phyloP scores from a whole-genome alignment of 1,140 invertebrate genomes.

The Drosophila busckii region DNA sequence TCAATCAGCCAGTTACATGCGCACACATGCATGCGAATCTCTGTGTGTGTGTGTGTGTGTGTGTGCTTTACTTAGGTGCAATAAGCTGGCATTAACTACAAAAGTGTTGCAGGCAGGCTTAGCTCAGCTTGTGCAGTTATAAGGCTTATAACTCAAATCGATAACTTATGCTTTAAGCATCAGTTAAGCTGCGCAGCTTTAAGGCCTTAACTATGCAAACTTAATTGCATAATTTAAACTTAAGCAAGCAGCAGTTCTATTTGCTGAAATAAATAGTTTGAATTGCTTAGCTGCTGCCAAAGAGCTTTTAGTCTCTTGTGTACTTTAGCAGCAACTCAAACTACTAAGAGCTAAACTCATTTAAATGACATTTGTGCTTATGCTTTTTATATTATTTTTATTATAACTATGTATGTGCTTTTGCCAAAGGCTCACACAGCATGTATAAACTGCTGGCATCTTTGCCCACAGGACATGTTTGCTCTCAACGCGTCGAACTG shows the following conservation, averaged over 20 bases:
- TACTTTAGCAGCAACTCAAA: no score
- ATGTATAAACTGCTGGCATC: constrained; percentile 19
- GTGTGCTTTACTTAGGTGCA: constrained; percentile 12
- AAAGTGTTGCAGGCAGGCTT: constrained; percentile 4
- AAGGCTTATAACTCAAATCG: constrained; percentile 18
- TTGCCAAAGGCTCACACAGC: constrained; percentile 15
- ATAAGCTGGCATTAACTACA: constrained; percentile 22
- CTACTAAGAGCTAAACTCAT: no score
- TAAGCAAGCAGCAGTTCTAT: no score
- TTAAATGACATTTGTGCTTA: no score
- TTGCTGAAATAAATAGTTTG: no score
- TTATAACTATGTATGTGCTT: no score
- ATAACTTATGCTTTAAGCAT: constrained; percentile 8
- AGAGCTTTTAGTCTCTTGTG: no score
- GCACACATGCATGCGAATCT: background rate
- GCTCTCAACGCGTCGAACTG: constrained; percentile 13
- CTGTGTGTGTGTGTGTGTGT: constrained; percentile 1
- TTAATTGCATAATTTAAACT: no score
- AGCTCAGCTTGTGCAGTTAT: constrained; percentile 13
- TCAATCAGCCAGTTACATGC: background rate
- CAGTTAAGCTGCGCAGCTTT: constrained; percentile 12
- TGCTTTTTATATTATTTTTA: no score
- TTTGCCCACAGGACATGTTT: constrained; percentile 20
- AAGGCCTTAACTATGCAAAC: constrained; percentile 3
- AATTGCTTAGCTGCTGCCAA: no score